Evolutionary conservation across 2,113 vertebrate genomes (phyloP), one percentile per base, ranked within the genome.

Genomic region (Rhinichthys klamathensis): DNA sequence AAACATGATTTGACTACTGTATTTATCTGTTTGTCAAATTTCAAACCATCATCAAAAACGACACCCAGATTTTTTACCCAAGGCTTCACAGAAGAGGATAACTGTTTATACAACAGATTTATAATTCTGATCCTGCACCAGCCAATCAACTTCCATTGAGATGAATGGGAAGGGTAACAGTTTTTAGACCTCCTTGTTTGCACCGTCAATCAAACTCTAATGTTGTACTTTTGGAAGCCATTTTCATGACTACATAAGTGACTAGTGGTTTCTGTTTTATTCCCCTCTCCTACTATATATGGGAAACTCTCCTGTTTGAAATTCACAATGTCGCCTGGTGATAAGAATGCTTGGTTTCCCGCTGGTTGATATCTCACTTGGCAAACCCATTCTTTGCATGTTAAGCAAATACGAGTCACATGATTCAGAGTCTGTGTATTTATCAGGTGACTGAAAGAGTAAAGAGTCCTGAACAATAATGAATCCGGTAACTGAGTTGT

Each of bases 401-500:
- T 85, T 54, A 92, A 92, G 84, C 88, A 89, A 92, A 91, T 89
- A 77, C 75, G 84, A 86, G 80, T 82, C 88, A 87, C 74, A 84
- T 89, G 88, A 87, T 69, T 69, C 41, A 7, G 21, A 87, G 87
- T 84, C 85, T 91, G 85, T 27, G 78, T 30, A 38, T 77, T 76
- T 73, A 46, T 69, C 87, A 69, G 44, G 15, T 65, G 30, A 46
- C 72, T 49, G 23, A 32, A 49, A 58, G 38, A 41, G 44, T 69
- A 18, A 80, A 78, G 54, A 41, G 15, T 41, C 51, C 25, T 58
- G 13, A 65, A 23, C 12, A 69, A 65, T n/a, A 21, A 44, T 35
- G 9, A n/a, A 56, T 67, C 32, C 21, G 25, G 3, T n/a, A 15
- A 84, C 60, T 32, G 4, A 49, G 12, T 13, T 12, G 41, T 41